Conservation (phyloP, 2,113 vertebrate species). For the Spilogale gracilis region DNA sequence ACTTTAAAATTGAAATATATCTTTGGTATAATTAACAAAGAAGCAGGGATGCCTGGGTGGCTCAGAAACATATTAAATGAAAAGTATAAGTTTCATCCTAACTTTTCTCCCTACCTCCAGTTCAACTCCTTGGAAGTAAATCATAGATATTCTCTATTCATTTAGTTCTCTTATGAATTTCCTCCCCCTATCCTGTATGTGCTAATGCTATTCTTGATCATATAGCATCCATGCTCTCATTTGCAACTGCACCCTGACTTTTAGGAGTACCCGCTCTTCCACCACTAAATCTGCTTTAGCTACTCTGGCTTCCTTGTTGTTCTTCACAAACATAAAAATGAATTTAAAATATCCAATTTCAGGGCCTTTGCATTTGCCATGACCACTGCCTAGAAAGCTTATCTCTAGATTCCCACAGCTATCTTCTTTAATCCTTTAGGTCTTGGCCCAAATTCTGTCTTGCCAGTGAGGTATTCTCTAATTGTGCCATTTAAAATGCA, state of each 20-base stretch:
- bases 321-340: background rate
- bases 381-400: background rate
- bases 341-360: background rate
- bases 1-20: conserved; percentile 35
- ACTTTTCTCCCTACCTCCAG: background rate
- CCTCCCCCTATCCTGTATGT: background rate
- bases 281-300: background rate
- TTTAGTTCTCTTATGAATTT: background rate
- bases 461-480: background rate
- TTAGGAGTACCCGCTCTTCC: background rate
- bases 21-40: background rate
- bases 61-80: background rate
- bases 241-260: background rate
- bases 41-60: background rate
- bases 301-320: background rate
- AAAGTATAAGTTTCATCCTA: background rate
- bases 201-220: background rate
- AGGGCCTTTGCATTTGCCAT: background rate
- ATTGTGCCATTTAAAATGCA: background rate
- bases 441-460: background rate
- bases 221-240: background rate
- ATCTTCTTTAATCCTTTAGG: background rate
- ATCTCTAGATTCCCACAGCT: background rate
- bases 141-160: background rate
- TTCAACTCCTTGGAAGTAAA: background rate